phyloP scores from a whole-genome alignment of 2,888 invertebrate species.

The Heliothis peltigera region DNA sequence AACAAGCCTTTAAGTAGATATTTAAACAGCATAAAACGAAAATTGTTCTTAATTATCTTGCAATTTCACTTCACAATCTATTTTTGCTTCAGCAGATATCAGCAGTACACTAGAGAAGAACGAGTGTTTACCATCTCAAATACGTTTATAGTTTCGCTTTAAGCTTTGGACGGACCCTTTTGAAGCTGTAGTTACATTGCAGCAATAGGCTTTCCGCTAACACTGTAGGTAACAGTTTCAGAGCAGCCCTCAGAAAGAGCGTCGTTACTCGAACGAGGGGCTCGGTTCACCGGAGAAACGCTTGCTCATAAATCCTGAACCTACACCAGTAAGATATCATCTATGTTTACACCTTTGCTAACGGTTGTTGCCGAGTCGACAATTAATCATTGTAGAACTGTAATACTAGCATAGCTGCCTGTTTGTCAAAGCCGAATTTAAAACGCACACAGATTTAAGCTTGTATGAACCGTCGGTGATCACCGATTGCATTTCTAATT shows the following conservation, averaged over 20 bases:
- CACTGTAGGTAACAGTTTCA: constrained; percentile 84
- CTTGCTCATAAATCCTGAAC: constrained; percentile 88
- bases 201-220: constrained; percentile 74
- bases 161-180: constrained; percentile 61
- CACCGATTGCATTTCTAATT: constrained; percentile 19
- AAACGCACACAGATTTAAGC: constrained; percentile 31
- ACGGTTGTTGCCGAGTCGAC: constrained; percentile 37
- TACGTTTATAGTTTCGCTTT: constrained; percentile 33
- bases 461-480: constrained; percentile 40
- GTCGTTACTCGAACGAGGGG: constrained; percentile 85
- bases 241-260: constrained; percentile 86
- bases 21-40: constrained; percentile 2
- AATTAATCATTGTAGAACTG: constrained; percentile 34
- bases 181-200: constrained; percentile 43
- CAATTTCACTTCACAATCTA: constrained; percentile 23
- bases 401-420: constrained; percentile 50
- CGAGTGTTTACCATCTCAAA: constrained; percentile 25
- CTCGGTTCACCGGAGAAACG: constrained; percentile 87
- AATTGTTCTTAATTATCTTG: constrained; percentile 14
- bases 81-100: constrained; percentile 48
- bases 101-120: constrained; percentile 26
- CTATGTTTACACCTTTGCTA: constrained; percentile 52
- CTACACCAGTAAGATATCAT: constrained; percentile 85
- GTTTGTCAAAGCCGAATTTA: constrained; percentile 42
- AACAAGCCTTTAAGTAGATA: constrained; percentile 18